Conservation (phyloP, 1,140 invertebrate genomes). For the Drosophila nebulosa region DNA sequence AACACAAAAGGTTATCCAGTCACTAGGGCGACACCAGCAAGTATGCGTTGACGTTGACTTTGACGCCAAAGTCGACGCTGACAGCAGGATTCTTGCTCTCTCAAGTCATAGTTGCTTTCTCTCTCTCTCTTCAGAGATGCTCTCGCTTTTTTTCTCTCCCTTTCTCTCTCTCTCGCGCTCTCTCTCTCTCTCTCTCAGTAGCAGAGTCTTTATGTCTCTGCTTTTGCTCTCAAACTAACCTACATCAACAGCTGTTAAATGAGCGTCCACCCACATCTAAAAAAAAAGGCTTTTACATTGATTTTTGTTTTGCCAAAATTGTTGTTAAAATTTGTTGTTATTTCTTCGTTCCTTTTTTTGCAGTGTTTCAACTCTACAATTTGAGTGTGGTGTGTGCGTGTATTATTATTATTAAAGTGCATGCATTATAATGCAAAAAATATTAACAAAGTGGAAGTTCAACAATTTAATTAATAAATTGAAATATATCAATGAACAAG, state of each 20-base stretch:
- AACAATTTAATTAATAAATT: conserved; percentile 5
- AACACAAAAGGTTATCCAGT: conserved; percentile 70
- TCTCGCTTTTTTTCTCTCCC: neutral
- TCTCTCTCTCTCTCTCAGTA: neutral
- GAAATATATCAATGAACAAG: conserved; percentile 36
- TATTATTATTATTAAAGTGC: neutral
- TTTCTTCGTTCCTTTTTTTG: neutral
- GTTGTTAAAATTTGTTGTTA: neutral
- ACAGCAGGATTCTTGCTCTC: conserved; percentile 9
- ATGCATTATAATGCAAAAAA: neutral
- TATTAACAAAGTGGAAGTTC: conserved; percentile 1
- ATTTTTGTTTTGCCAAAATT: conserved; percentile 29
- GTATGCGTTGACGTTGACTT: conserved; percentile 26
- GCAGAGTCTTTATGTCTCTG: neutral
- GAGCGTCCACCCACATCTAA: conserved; percentile 43
- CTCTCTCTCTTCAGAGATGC: too few relatives aligned
- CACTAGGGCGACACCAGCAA: conserved; percentile 65
- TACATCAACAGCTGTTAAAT: conserved; percentile 73
- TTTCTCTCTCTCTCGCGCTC: neutral
- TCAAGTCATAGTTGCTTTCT: neutral
- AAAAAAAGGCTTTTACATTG: neutral
- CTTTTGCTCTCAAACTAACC: conserved; percentile 56
- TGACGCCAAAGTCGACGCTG: neutral
- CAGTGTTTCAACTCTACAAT: neutral
- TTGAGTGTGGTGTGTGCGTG: neutral